phyloP scores from a whole-genome alignment of 1,140 invertebrate genomes.

The Drosophila nasuta region DNA sequence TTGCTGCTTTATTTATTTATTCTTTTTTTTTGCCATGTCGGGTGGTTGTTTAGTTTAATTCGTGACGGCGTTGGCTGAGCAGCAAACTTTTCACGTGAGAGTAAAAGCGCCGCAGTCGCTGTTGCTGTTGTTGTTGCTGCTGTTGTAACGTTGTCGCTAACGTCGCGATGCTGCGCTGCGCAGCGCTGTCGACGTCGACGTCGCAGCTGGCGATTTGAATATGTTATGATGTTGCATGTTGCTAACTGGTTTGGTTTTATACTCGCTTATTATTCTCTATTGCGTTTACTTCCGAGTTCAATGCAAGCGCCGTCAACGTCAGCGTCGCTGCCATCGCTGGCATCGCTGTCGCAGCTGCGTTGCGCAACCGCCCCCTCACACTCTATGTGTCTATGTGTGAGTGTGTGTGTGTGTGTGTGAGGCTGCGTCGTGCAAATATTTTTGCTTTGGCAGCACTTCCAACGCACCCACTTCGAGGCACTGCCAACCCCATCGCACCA shows the following conservation, averaged over 20 bases:
- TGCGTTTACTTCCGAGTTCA: conserved; percentile 81
- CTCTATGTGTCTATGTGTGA: conserved; percentile 32
- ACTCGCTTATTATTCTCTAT: conserved; percentile 68
- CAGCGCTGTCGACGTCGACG: conserved; percentile 14
- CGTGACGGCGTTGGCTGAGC: conserved; percentile 68
- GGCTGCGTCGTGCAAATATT: conserved; percentile 78
- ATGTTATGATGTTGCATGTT: conserved; percentile 80
- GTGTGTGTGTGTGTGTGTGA: conserved; percentile 46
- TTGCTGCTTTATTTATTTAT: conserved; percentile 21
- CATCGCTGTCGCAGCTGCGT: conserved; percentile 47
- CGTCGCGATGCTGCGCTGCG: conserved; percentile 41
- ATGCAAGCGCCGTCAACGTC: conserved; percentile 55
- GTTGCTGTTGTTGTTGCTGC: conserved; percentile 21
- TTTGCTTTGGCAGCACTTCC: conserved; percentile 55
- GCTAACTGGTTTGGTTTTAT: conserved; percentile 72
- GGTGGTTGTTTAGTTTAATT: conserved; percentile 76
- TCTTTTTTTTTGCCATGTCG: conserved; percentile 50
- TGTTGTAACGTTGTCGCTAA: conserved; percentile 53
- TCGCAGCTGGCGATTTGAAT: conserved; percentile 67
- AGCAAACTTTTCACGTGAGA: conserved; percentile 77
- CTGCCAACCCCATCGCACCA: conserved; percentile 36
- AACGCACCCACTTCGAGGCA: conserved; percentile 56
- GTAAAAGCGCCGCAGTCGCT: conserved; percentile 61
- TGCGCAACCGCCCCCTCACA: conserved; percentile 76
- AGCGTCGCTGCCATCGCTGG: conserved; percentile 18